Evolutionary conservation across 1,140 invertebrate species (phyloP).

Genomic region (Drosophila pruinosa): DNA sequence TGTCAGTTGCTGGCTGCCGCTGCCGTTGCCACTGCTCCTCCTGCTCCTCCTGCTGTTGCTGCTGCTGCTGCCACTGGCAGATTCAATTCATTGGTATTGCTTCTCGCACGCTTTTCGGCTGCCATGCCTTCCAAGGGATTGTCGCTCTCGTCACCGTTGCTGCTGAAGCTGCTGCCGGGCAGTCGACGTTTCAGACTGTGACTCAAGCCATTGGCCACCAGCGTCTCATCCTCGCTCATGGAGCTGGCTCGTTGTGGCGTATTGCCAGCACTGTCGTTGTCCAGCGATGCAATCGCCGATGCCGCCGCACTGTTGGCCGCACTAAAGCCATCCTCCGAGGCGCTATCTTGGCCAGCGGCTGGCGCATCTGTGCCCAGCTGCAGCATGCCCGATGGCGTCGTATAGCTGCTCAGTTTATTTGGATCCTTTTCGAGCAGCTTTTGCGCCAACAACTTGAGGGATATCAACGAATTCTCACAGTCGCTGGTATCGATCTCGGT

Average conservation of each 20-base stretch:
- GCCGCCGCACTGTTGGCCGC: slow-evolving; percentile 69
- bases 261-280: slow-evolving; percentile 76
- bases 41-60: slow-evolving; percentile 45
- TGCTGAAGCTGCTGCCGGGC: slow-evolving; percentile 71
- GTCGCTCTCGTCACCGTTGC: slow-evolving; percentile 77
- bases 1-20: slow-evolving; percentile 74
- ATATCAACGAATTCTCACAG: slow-evolving; percentile 95
- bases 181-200: slow-evolving; percentile 68
- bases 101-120: slow-evolving; percentile 56
- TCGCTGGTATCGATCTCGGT: slow-evolving; percentile 97
- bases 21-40: slow-evolving; percentile 28
- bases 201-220: slow-evolving; percentile 56
- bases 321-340: slow-evolving; percentile 77
- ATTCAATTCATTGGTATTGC: slow-evolving; percentile 27
- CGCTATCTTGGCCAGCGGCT: slow-evolving; percentile 69
- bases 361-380: slow-evolving; percentile 38
- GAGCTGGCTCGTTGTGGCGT: slow-evolving; percentile 72
- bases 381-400: slow-evolving; percentile 73
- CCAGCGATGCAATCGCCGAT: slow-evolving; percentile 73
- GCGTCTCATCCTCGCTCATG: slow-evolving; percentile 72
- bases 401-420: slow-evolving; percentile 82
- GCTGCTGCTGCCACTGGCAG: slow-evolving; percentile 8
- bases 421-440: slow-evolving; percentile 93
- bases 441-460: slow-evolving; percentile 90
- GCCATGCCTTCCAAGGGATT: slow-evolving; percentile 53